Evolutionary conservation across 1,140 invertebrate genomes (phyloP), one percentile per base, ranked within the genome.

Genomic region (Bombus waltoni): DNA sequence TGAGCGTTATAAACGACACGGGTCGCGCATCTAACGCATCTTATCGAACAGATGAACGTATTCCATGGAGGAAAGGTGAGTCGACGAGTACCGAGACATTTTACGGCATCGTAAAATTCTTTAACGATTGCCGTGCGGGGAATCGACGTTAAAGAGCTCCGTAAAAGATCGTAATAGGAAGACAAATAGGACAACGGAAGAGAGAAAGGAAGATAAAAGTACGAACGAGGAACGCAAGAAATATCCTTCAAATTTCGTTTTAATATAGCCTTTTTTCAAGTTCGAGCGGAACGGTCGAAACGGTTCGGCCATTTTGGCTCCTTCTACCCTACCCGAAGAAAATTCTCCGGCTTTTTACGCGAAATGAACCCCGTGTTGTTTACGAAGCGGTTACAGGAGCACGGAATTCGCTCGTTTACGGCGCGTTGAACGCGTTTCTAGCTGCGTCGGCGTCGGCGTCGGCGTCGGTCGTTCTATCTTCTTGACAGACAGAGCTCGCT

Each of bases 391-490:
- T 47, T 22, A 76, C 18, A 13, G 66, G 42, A 87, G 83, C 88
- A 89, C 89, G 89, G 22, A 78, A 90, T 90, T 57, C 77, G 85
- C 85, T 90, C 88, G 85, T 90, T 90, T 90, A 86, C 70, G 84
- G 74, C 44, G 73, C 40, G 40, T 65, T 74, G 81, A 74, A 73
- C 70, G 80, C 66, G 73, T 9, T 35, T 62, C 40, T 25, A 44
- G 65, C 38, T 15, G 47, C 47, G 66, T 35, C 81, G 32, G 47
- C 28, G 35, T 22, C 28, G 28, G 28, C 10, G 6, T n/a, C 13
- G 66, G 53, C 75, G n/a, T 42, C 18, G 66, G 38, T 40, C 87
- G 83, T 38, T 89, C 78, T 79, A 85, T 89, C 87, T 89, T 88
- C 83, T 47, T 81, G 87, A 88, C 87, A 89, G 86, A 76, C 62